Base-by-base conservation (phyloP, 2,113 vertebrate genomes). In the Scomber scombrus region DNA sequence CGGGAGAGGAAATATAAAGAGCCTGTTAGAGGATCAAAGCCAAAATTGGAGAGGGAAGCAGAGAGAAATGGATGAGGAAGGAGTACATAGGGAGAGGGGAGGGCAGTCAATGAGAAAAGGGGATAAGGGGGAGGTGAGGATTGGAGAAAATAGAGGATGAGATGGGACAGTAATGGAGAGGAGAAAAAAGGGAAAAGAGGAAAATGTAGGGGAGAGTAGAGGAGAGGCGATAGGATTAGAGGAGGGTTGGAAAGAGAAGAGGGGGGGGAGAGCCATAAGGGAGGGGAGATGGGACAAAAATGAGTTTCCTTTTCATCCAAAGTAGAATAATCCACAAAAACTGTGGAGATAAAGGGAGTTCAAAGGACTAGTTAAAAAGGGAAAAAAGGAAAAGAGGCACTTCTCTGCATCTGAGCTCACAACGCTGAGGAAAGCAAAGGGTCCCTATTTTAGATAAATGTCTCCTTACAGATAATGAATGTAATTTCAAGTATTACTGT, bases 261-360 rank as follows among this genome's bases (percentile, higher is more conserved):
- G 55, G 76, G 69, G 80, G 64, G 61, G 52, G 45, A 71, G 82
- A 76, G 34, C 45, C 81, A 72, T 65, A 16, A 75, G 66, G 78
- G 73, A 82, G 49, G 75, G 60, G 64, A 75, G 54, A 72, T 46
- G 67, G 57, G 45, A 85, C 60, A 67, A 75, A 87, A 90, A 89
- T 74, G 31, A 78, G 62, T 86, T 76, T 71, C 55, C 60, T 88
- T 90, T 89, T 88, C 74, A 89, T 75, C 73, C 84, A 64, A 77
- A 82, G 74, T 78, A 52, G 74, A 89, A 85, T 91, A 93, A 91
- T 90, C 85, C 89, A 49, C 64, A 40, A 84, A 92, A 92, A 93
- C 82, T 91, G 76, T 71, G 82, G 66, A 61, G 85, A 92, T 91
- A 89, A 88, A 82, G 26, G 49, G 49, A 88, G 89, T 90, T 93